Conservation (phyloP, 1,140 invertebrate species). For the Ceratoteleas bidentatus region DNA sequence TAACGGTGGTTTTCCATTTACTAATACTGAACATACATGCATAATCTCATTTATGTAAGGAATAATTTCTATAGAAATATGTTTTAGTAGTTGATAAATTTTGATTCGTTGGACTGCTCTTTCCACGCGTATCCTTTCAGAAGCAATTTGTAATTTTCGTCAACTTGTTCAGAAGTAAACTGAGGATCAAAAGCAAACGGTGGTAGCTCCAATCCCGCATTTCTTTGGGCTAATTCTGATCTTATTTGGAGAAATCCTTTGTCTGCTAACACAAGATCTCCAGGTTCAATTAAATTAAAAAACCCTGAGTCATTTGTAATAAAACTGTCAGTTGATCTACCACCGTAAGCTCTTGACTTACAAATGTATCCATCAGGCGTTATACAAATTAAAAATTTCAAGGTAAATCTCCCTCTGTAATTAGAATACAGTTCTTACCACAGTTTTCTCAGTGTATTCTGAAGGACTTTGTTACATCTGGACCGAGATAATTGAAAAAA, state of each 20-base stretch:
- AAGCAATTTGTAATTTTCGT: not conserved
- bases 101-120: conserved; percentile 5
- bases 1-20: not conserved
- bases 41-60: conserved; percentile 5
- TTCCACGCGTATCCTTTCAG: not conserved
- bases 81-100: not conserved
- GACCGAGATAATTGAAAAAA: conserved; percentile 48
- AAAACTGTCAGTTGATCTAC: not conserved
- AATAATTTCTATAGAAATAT: not conserved
- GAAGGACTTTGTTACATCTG: conserved; percentile 65
- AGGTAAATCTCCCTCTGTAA: too few relatives aligned
- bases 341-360: conserved; percentile 4
- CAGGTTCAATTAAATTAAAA: too few relatives aligned
- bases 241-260: too few relatives aligned
- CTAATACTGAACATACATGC: not conserved
- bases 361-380: conserved; percentile 2
- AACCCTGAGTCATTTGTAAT: too few relatives aligned
- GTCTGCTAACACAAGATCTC: too few relatives aligned
- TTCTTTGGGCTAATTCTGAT: conserved; percentile 1
- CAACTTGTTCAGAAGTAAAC: conserved; percentile 3
- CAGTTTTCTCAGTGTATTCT: too few relatives aligned
- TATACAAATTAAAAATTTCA: conserved; percentile 4
- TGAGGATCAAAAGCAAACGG: conserved; percentile 4
- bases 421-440: conserved; percentile 1
- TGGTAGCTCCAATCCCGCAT: not conserved